Evolutionary conservation across 2,888 invertebrate genomes (phyloP), one percentile per base, ranked within the genome.

Genomic region (Himalopsyche kuldschensis): DNA sequence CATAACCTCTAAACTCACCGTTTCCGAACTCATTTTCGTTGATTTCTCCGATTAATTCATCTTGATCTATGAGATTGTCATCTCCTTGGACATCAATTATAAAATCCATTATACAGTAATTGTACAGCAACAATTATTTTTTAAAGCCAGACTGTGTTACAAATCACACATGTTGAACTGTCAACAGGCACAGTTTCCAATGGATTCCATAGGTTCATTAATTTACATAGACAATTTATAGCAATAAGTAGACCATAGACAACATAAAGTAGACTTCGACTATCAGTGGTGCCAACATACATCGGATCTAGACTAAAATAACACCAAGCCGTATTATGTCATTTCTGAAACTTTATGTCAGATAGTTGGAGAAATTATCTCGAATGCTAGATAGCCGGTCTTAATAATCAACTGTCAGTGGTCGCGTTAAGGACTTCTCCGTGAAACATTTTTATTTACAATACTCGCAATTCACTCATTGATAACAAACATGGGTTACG

Each of bases 31-130:
- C 83, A 55, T 86, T 80, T 69, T 87, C 87, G 69, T 88, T 88
- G 24, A 88, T 88, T 77, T 89, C 89, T 63, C 87, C 88, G 0
- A 88, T 87, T 31, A 88, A 78, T 84, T 86, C 90, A 83, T 88
- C 87, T 87, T 89, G 88, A 31, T 88, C 87, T 1, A 89, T 87
- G 81, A 90, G 90, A 85, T 91, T 89, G 5, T 89, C 88, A 86
- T 93, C 90, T 35, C 94, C 94, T 46, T 87, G 88, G 20, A 93
- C 93, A 87, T 94, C 94, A 85, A 93, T 90, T 82, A 93, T 90
- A 87, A 93, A 93, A 89, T 93, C 91, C 94, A 94, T 93, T 83
- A 31, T 84, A 17, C 41, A 11, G 3, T 24, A 24, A 69, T 30
- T 15, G 3, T 11, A 69, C 55, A 55, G 10, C 20, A 55, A 55